phyloP scores from a whole-genome alignment of 2,113 vertebrate genomes.

The Phoxinus phoxinus region DNA sequence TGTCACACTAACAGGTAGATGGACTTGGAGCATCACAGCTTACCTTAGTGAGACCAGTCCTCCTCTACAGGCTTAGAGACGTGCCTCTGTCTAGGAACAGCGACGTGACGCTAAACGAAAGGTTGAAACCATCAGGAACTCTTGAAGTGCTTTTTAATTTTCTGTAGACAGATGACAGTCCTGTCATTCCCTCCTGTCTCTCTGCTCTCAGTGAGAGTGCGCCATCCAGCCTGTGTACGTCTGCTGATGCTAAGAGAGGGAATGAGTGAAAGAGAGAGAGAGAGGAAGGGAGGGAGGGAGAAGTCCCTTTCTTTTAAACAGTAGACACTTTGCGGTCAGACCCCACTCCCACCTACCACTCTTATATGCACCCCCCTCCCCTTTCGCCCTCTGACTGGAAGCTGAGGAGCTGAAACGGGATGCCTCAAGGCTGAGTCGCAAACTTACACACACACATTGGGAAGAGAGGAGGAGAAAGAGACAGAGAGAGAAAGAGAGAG shows the following conservation, averaged over 20 bases:
- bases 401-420: slow-evolving; percentile 79
- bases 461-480: slow-evolving; percentile 40
- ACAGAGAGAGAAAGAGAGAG: slow-evolving; percentile 46
- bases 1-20: slow-evolving; percentile 41
- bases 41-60: slow-evolving; percentile 45
- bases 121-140: slow-evolving; percentile 39
- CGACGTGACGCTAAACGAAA: slow-evolving; percentile 9
- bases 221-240: slow-evolving; percentile 59
- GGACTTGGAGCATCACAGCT: slow-evolving; percentile 36
- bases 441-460: slow-evolving; percentile 27
- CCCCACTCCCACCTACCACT: slow-evolving; percentile 68
- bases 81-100: slow-evolving; percentile 20
- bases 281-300: slow-evolving; percentile 64
- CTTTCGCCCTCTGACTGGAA: slow-evolving; percentile 75
- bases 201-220: slow-evolving; percentile 58
- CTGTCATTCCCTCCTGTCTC: slow-evolving; percentile 68
- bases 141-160: slow-evolving; percentile 53
- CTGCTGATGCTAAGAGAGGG: slow-evolving; percentile 64
- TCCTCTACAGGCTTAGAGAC: slow-evolving; percentile 5
- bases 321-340: slow-evolving; percentile 80
- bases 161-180: slow-evolving; percentile 74
- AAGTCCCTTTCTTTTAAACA: slow-evolving; percentile 79
- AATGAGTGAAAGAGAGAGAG: slow-evolving; percentile 56
- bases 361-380: slow-evolving; percentile 52
- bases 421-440: slow-evolving; percentile 73